Evolutionary conservation across 2,113 vertebrate species (phyloP).

Genomic region (Mirounga angustirostris): DNA sequence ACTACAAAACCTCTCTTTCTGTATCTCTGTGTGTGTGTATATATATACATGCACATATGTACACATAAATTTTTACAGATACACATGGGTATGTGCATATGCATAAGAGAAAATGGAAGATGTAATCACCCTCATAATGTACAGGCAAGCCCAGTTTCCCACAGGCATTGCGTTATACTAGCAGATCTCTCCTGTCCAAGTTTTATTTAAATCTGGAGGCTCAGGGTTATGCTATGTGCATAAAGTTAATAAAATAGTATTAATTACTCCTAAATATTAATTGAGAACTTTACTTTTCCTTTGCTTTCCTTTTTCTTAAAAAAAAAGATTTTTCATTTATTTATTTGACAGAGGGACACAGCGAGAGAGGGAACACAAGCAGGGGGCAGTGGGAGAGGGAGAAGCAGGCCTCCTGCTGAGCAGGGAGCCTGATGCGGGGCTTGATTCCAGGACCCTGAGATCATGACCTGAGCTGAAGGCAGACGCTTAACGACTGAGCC

Average conservation of each 20-base stretch:
- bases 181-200: neutral
- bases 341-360: too few species aligned
- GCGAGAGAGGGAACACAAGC: too few species aligned
- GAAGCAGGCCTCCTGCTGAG: too few species aligned
- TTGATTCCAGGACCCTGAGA: too few species aligned
- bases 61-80: neutral
- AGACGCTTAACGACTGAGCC: too few species aligned
- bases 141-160: neutral
- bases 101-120: neutral
- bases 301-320: conserved; percentile 20
- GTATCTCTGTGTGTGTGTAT: accelerated
- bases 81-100: neutral
- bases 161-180: neutral
- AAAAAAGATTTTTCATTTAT: too few species aligned
- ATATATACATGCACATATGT: neutral
- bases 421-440: too few species aligned
- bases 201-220: neutral
- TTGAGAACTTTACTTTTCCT: conserved; percentile 26
- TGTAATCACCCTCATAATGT: neutral
- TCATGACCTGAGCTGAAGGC: too few species aligned
- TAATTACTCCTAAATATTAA: neutral
- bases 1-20: neutral
- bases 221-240: neutral
- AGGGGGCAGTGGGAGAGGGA: too few species aligned
- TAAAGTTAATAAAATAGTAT: conserved; percentile 10